Evolutionary conservation across 1,140 invertebrate genomes (phyloP).

Genomic region (Brachionus rotundiformis): DNA sequence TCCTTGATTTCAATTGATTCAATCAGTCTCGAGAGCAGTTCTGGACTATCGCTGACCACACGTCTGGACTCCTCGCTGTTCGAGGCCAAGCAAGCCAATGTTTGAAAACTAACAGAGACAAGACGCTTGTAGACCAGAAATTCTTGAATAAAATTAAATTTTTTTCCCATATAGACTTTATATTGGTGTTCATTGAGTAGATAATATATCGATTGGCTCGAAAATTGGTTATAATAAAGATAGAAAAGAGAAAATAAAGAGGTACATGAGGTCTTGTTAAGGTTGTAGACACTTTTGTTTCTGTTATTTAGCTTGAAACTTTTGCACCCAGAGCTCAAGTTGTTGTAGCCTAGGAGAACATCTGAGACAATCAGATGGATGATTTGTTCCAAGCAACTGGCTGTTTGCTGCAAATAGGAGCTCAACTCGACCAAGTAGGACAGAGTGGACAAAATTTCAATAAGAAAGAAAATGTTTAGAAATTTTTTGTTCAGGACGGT

Average conservation of each 20-base stretch:
- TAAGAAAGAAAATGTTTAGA: constrained; percentile 33
- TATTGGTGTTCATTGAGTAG: constrained; percentile 37
- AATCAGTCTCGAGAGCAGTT: not conserved
- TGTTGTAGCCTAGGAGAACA: not conserved
- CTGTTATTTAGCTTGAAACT: not conserved
- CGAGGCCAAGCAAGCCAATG: constrained; percentile 40
- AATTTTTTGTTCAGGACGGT: constrained; percentile 4
- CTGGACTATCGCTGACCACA: constrained; percentile 12
- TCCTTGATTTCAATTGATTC: constrained; percentile 34
- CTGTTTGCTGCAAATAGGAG: constrained; percentile 8
- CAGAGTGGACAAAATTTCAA: constrained; percentile 36
- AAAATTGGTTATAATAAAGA: constrained; percentile 44
- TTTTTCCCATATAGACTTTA: constrained; percentile 13
- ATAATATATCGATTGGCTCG: not conserved
- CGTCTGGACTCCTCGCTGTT: constrained; percentile 41
- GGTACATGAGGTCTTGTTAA: constrained; percentile 18
- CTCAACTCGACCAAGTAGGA: constrained; percentile 47
- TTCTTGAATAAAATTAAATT: constrained; percentile 21
- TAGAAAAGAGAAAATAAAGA: constrained; percentile 43
- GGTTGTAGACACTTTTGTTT: constrained; percentile 26
- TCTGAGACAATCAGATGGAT: constrained; percentile 21
- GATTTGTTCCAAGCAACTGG: constrained; percentile 39
- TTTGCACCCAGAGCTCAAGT: not conserved
- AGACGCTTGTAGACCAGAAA: not conserved
- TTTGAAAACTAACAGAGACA: constrained; percentile 32